These are phyloP conservation scores for Heliconius charithonia DNA, from an alignment of 2,888 invertebrate genomes.

Conservation along the genomic window DNA sequence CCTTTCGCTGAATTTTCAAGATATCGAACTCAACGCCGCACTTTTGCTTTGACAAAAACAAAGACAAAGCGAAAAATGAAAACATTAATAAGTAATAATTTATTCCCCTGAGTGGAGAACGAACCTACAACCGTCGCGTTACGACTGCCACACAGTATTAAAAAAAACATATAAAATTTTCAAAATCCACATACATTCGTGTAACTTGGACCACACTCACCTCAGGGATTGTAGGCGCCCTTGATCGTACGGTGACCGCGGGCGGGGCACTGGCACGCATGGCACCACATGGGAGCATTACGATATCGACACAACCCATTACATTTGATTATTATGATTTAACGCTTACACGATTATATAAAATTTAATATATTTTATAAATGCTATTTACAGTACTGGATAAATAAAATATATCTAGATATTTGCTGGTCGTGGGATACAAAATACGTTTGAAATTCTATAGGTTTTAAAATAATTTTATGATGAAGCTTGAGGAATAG, in stretches of 20 bases:
- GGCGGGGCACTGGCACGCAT: slow-evolving; percentile 55
- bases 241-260: slow-evolving; percentile 67
- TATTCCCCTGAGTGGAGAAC: no score
- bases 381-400: not conserved
- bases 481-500: not conserved
- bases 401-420: not conserved
- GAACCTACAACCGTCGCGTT: no score
- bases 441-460: not conserved
- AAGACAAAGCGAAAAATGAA: no score
- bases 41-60: no score
- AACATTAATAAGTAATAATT: no score
- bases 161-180: not conserved
- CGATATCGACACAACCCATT: slow-evolving; percentile 23
- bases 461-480: not conserved
- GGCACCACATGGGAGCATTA: slow-evolving; percentile 39
- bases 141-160: no score
- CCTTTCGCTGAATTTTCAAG: no score
- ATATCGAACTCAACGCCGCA: no score
- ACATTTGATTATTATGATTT: slow-evolving; percentile 25
- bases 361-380: slow-evolving; percentile 8
- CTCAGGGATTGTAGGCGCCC: slow-evolving; percentile 80
- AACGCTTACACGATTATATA: slow-evolving; percentile 8
- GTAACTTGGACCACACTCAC: slow-evolving; percentile 49
- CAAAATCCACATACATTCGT: slow-evolving; percentile 34
- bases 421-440: not conserved